phyloP scores from a whole-genome alignment of 92 coral and sea anemone species.

The Phymanthus crucifer region DNA sequence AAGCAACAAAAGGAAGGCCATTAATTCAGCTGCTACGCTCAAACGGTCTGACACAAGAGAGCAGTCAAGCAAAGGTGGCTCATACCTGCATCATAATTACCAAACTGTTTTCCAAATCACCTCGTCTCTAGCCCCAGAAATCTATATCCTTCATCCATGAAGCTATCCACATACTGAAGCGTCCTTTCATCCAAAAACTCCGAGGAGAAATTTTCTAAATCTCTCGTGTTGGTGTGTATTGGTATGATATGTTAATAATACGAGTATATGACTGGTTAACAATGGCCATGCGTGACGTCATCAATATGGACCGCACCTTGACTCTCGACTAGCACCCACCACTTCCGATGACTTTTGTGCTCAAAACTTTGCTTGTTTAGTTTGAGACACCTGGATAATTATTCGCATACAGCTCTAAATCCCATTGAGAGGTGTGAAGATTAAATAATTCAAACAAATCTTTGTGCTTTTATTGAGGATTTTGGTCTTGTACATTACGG shows the following conservation, averaged over 20 bases:
- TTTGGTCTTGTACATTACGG: neutral
- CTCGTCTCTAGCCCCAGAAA: conserved; percentile 18
- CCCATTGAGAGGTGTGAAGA: neutral
- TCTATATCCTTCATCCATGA: neutral
- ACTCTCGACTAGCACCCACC: conserved; percentile 6
- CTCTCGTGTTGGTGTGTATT: conserved; percentile 1
- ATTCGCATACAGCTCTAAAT: neutral
- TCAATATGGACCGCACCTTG: conserved; percentile 24
- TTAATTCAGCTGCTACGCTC: conserved; percentile 43
- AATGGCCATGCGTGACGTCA: conserved; percentile 36
- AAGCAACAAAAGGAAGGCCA: conserved; percentile 30
- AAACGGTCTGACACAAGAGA: conserved; percentile 40
- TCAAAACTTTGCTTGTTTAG: conserved; percentile 2
- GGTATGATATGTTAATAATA: neutral
- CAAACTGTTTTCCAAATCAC: conserved; percentile 35
- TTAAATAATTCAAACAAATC: neutral
- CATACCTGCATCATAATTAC: conserved; percentile 37
- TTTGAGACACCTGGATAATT: neutral
- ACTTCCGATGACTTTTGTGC: conserved; percentile 25
- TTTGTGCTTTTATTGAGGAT: neutral
- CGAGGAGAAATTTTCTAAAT: neutral
- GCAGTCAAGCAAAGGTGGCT: conserved; percentile 20
- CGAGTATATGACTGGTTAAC: conserved; percentile 11
- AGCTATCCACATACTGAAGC: conserved; percentile 25
- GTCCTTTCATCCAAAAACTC: conserved; percentile 12